Base-by-base conservation (phyloP, 2,888 invertebrate genomes). In the Cataglyphis livida region DNA sequence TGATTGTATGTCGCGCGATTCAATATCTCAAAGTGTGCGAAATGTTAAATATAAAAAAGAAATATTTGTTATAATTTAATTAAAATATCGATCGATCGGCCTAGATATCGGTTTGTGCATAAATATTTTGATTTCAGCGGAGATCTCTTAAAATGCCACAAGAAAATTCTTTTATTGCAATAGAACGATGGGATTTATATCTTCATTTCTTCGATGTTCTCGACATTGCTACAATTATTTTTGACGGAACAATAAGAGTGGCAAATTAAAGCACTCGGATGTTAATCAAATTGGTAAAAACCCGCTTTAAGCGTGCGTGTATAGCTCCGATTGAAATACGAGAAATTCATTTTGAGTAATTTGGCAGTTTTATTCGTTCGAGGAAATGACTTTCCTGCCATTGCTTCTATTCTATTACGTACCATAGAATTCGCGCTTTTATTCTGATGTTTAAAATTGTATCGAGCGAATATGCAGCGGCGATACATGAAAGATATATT, bases 361-460 rank as follows among this genome's bases (percentile, higher is more conserved):
- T 79, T 79, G 78, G 78, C 78, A 79, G 78, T 83, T 62, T 44
- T 54, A 68, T 51, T 87, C 83, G 83, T 25, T 66, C 87, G 81
- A 73, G 83, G 74, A 83, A 73, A 87, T 79, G 61, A 65, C 82
- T 81, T 85, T 89, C 86, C 82, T 81, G 59, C 70, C 81, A 38
- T 10, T 48, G 79, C n/a, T 61, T 28, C 73, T 61, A 66, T 89
- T 87, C 78, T 81, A 44, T 57, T 68, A 32, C 61, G 54, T 44
- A n/a, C 41, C 44, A 66, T 61, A 79, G 78, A 70, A 70, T 57
- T 44, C 70, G 78, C 32, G 59, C 66, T 41, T 70, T 70, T 59
- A 48, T 35, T 38, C 15, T 28, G 57, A 12, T 70, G 78, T 44
- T 70, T 68, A 61, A 78, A 85, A 85, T 68, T 84, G 66, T 71